These are phyloP conservation scores for Polypedilum vanderplanki DNA, from an alignment of 1,140 invertebrate genomes.

Conservation along the genomic window DNA sequence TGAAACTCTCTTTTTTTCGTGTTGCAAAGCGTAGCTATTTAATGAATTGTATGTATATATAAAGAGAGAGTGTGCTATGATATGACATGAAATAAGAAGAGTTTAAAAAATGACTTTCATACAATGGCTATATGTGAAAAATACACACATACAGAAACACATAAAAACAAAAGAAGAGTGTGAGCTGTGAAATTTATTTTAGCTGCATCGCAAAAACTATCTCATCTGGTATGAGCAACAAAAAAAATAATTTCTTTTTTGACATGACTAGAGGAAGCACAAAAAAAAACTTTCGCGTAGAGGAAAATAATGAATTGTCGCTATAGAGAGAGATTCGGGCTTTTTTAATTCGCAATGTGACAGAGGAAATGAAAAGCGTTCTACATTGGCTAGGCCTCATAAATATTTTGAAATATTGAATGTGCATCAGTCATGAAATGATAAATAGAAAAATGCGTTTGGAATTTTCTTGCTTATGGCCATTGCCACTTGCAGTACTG, in stretches of 20 bases:
- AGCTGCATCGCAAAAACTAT: neutral
- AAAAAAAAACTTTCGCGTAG: neutral
- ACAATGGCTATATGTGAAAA: neutral
- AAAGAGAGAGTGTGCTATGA: too few species aligned
- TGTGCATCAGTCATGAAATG: neutral
- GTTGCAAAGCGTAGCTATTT: neutral
- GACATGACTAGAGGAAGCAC: constrained; percentile 10
- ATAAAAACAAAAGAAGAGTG: neutral
- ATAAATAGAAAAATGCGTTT: too few species aligned
- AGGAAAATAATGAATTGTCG: constrained; percentile 9
- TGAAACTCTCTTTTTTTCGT: neutral
- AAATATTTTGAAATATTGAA: neutral
- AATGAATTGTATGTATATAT: too few species aligned
- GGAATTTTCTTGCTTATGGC: too few species aligned
- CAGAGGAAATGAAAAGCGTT: constrained; percentile 6
- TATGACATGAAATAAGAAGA: neutral
- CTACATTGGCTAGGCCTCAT: neutral
- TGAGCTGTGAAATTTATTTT: constrained; percentile 7
- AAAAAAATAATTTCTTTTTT: constrained; percentile 7
- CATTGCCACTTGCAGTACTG: too few species aligned
- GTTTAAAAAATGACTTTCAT: too few species aligned
- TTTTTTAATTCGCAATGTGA: neutral
- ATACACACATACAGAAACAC: neutral
- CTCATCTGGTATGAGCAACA: neutral
- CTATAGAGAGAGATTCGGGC: neutral